phyloP scores from a whole-genome alignment of 2,797 vertebrate genomes.

The Amniataba percoides region DNA sequence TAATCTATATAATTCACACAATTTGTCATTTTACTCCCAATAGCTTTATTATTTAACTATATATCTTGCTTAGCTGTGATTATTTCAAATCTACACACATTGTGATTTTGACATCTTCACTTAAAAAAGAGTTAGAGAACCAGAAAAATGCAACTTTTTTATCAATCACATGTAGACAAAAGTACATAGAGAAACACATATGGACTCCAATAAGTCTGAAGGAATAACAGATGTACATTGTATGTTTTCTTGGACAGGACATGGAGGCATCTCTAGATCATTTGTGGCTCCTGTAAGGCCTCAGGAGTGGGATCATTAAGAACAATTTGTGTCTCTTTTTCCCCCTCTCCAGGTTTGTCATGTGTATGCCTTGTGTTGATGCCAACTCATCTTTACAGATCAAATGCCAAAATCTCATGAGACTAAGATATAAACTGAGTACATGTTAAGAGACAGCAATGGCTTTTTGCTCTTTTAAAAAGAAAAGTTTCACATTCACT shows the following conservation, averaged over 20 bases:
- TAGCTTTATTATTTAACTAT: no score
- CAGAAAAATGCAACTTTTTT: background rate
- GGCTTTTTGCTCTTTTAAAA: background rate
- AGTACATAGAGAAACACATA: background rate
- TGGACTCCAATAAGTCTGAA: background rate
- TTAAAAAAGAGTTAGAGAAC: no score
- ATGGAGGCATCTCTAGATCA: background rate
- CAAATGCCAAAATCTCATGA: background rate
- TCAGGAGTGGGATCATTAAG: background rate
- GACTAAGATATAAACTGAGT: background rate
- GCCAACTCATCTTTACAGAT: background rate
- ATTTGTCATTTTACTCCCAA: background rate
- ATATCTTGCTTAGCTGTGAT: no score
- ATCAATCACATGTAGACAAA: background rate
- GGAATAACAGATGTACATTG: background rate
- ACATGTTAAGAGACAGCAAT: background rate
- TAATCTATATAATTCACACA: background rate
- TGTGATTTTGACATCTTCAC: no score
- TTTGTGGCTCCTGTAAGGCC: no score
- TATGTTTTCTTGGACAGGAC: background rate
- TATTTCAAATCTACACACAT: no score
- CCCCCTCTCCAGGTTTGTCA: background rate
- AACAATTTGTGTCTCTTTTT: background rate
- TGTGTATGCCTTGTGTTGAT: background rate
- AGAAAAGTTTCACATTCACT: background rate